Evolutionary conservation across 2,113 vertebrate genomes (phyloP).

Genomic region (Mormoops blainvillei): DNA sequence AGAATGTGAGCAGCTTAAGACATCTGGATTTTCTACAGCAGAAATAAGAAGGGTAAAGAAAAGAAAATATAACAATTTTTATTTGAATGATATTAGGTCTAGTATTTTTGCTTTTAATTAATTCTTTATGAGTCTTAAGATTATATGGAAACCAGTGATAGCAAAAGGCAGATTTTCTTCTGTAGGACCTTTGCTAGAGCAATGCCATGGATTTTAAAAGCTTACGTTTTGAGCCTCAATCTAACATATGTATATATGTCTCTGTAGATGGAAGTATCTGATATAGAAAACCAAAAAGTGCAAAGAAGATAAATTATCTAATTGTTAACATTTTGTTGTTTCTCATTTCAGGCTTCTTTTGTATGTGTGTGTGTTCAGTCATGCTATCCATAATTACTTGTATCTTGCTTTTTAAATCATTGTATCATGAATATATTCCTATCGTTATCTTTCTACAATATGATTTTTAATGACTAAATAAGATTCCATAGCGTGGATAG

Average conservation of each 20-base stretch:
- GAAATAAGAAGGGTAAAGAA: constrained; percentile 94
- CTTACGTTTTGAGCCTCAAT: constrained; percentile 25
- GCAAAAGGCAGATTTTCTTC: neutral
- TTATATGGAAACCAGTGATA: neutral
- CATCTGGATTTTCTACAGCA: constrained; percentile 93
- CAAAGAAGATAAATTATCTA: neutral
- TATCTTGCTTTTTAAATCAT: constrained; percentile 31
- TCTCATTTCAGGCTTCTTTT: neutral
- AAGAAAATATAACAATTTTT: neutral
- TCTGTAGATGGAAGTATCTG: neutral
- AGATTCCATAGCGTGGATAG: neutral
- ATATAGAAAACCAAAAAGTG: constrained; percentile 11
- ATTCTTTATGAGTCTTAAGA: constrained; percentile 2
- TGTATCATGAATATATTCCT: neutral
- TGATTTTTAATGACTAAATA: constrained; percentile 28
- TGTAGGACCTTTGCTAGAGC: neutral
- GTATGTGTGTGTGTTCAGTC: neutral
- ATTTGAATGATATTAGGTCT: neutral
- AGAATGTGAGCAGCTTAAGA: constrained; percentile 94
- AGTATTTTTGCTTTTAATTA: neutral
- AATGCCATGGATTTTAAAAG: neutral
- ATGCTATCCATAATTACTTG: neutral
- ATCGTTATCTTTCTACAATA: constrained; percentile 10
- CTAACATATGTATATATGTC: neutral
- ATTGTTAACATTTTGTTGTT: neutral